Evolutionary conservation across 2,888 invertebrate genomes (phyloP), one percentile per base, ranked within the genome.

Genomic region (Muschampia staudingeri): DNA sequence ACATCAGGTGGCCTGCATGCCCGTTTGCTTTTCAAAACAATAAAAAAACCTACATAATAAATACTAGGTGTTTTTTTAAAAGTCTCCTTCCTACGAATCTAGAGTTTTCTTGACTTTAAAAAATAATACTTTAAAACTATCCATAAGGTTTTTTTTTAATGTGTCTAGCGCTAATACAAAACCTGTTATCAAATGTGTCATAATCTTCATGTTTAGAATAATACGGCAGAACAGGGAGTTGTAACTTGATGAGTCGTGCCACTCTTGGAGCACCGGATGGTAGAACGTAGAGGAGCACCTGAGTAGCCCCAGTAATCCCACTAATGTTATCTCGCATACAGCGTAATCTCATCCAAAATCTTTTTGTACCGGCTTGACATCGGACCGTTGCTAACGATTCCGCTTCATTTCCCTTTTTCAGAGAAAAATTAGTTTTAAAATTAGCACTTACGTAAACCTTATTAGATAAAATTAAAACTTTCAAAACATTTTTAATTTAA

Each of bases 321-420:
- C 76, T 73, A 69, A 48, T 70, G 0, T 69, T 83, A 7, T 83
- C 82, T 98, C 98, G 78, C 98, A 52, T 65, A n/a, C 71, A 81
- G n/a, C 89, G 97, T 87, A 99, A 97, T 93, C 98, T 98, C 85
- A 99, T 97, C 97, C 99, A 99, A 82, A 99, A 96, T 71, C 99
- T 97, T 86, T 99, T 99, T 0, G 99, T 99, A 89, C 99, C 99
- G 65, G 99, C 98, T 97, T 99, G 99, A 93, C 99, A 99, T 83
- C 99, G 97, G 91, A 99, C 99, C 1, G 99, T 99, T 12, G 99
- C 99, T 85, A 99, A 88, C 37, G 95, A 89, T 83, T 96, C 95
- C 19, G 90, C 76, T 70, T 85, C 86, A 6, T 86, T 85, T 69
- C 90, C 93, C 95, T 95, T 83, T 30, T 70, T 40, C 34, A 34